Evolutionary conservation across 2,797 vertebrate genomes (phyloP).

Genomic region (Cirrhinus molitorella): DNA sequence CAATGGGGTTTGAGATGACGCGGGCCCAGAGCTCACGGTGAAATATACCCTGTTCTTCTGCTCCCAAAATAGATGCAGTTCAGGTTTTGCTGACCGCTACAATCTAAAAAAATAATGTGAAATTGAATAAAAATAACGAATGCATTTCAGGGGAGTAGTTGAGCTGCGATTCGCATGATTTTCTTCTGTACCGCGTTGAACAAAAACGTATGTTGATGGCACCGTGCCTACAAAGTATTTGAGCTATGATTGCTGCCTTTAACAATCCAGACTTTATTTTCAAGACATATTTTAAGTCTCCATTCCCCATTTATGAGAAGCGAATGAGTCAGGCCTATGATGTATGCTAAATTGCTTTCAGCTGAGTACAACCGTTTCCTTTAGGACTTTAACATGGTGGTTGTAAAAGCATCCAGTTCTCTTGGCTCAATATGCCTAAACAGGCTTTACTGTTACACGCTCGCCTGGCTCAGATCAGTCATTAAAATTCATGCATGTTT

Average conservation of each 20-base stretch:
- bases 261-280: slow-evolving; percentile 16
- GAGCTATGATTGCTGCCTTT: not conserved
- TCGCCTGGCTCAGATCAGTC: slow-evolving; percentile 48
- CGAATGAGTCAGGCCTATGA: slow-evolving; percentile 31
- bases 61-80: slow-evolving; percentile 32
- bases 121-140: not conserved
- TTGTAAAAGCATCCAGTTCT: slow-evolving; percentile 46
- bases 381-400: slow-evolving; percentile 19
- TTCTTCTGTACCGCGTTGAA: not conserved
- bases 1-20: slow-evolving; percentile 48
- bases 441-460: slow-evolving; percentile 36
- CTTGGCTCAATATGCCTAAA: slow-evolving; percentile 22
- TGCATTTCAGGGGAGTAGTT: not conserved
- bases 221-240: not conserved
- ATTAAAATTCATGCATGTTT: slow-evolving; percentile 61
- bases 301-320: slow-evolving; percentile 38
- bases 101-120: not conserved
- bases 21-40: slow-evolving; percentile 20
- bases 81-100: slow-evolving; percentile 21
- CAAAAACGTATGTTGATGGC: slow-evolving; percentile 15
- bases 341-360: slow-evolving; percentile 49
- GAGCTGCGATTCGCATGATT: not conserved
- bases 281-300: slow-evolving; percentile 30
- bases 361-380: slow-evolving; percentile 40
- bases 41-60: slow-evolving; percentile 30